Evolutionary conservation across 1,140 invertebrate species (phyloP), one percentile per base, ranked within the genome.

Genomic region (Drosophila gunungcola): DNA sequence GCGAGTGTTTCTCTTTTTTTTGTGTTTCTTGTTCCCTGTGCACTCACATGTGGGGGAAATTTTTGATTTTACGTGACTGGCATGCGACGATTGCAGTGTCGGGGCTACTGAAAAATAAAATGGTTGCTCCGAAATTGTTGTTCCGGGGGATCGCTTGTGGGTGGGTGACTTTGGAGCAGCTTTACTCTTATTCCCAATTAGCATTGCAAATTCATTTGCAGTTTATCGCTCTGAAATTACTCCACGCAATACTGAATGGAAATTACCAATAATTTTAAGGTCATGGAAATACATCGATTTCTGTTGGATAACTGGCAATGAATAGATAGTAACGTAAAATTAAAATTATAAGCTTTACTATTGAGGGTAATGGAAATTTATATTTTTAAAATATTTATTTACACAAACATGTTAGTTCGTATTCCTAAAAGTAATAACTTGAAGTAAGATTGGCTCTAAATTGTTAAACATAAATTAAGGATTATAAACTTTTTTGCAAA

Each of bases 61-160:
- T 80, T 85, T 80, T 78, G 62, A 55, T 77, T 64, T 53, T 77
- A 88, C 83, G 83, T 88, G 83, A 89, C 84, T 74, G 77, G 84
- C 67, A 80, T 84, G 36, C 39, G 25, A 62, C 63, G 62, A 45
- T 68, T 79, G 64, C 57, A 27, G 36, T 34, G 36, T 36, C 13
- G 10, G 46, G 3, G n/a, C 11, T 13, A 25, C 25, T 16, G 13
- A 9, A 39, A 39, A 25, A 29, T 34, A 36, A 54, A 61, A 55
- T 41, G 51, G 45, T 49, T 6, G 32, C 13, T 32, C 16, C 2
- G 36, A 54, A 54, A 41, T 21, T 21, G 16, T 21, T 38, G 55
- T 21, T 13, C 45, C 38, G 38, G 32, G 45, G 11, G 38, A 38
- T 65, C 61, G 60, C 45, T 43, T 65, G 32, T 64, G 64, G 65